phyloP scores from a whole-genome alignment of 2,888 invertebrate species.

The Aphodius sticticus region DNA sequence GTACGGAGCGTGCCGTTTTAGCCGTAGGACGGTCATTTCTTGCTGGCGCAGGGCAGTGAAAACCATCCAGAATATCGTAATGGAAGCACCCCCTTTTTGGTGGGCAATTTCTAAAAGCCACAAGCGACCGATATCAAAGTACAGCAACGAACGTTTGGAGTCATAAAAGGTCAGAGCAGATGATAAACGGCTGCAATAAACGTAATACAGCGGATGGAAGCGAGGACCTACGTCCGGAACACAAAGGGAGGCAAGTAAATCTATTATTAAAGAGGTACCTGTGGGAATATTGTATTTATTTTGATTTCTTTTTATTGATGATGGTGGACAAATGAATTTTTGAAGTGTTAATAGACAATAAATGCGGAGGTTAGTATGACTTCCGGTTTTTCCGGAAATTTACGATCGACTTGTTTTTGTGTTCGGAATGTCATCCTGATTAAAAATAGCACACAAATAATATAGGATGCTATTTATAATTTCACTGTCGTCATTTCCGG shows the following conservation, averaged over 20 bases:
- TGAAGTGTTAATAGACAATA: no score
- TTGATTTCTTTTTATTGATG: no score
- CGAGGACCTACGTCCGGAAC: not conserved
- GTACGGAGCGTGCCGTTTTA: not conserved
- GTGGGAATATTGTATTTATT: not conserved
- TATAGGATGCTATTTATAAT: no score
- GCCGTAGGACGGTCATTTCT: not conserved
- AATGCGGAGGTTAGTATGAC: no score
- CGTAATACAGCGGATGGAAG: not conserved
- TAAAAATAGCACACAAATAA: no score
- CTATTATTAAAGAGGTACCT: not conserved
- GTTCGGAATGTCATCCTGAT: no score
- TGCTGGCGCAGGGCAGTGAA: not conserved
- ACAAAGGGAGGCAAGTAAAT: not conserved
- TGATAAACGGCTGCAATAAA: conserved; percentile 4
- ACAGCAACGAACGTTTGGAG: not conserved
- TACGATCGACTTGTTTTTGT: no score
- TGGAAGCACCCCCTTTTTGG: not conserved
- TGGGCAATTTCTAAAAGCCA: not conserved
- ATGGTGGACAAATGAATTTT: no score
- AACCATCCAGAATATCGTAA: not conserved
- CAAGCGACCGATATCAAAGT: not conserved
- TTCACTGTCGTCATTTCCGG: no score
- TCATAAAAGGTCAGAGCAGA: not conserved
- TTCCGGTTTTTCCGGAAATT: no score